phyloP scores from a whole-genome alignment of 2,113 vertebrate species.

The Halichoerus grypus region DNA sequence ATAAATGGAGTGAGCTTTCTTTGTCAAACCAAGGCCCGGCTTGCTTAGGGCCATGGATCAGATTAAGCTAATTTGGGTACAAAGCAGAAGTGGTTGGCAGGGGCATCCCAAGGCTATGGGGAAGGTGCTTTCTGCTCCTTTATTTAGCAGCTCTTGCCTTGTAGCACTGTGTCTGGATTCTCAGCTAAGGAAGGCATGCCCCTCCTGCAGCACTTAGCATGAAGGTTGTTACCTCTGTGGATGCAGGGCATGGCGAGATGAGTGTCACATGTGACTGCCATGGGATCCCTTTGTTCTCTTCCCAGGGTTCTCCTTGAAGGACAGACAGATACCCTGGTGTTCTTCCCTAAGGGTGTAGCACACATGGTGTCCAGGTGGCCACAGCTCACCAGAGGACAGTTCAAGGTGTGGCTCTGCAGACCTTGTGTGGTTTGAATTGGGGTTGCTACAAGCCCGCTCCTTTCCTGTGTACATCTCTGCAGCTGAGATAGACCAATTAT shows the following conservation, averaged over 20 bases:
- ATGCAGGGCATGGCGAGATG: constrained; percentile 20
- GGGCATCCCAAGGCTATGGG: not conserved
- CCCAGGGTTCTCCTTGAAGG: constrained; percentile 60
- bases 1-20: constrained; percentile 45
- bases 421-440: not conserved
- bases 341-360: constrained; percentile 44
- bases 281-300: constrained; percentile 61
- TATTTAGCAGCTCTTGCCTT: not conserved
- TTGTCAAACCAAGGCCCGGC: not conserved
- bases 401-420: constrained; percentile 41
- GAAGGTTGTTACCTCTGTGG: constrained; percentile 63
- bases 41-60: constrained; percentile 28
- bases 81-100: constrained; percentile 53
- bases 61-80: constrained; percentile 50
- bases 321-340: not conserved
- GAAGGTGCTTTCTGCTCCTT: constrained; percentile 41
- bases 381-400: constrained; percentile 37
- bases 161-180: constrained; percentile 7
- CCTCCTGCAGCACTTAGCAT: constrained; percentile 43
- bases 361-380: constrained; percentile 35
- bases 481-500: not conserved
- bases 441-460: not conserved
- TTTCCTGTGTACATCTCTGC: not conserved
- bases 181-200: not conserved
- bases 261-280: not conserved